Evolutionary conservation across 1,140 invertebrate species (phyloP), one percentile per base, ranked within the genome.

Genomic region (Drosophila tristis): DNA sequence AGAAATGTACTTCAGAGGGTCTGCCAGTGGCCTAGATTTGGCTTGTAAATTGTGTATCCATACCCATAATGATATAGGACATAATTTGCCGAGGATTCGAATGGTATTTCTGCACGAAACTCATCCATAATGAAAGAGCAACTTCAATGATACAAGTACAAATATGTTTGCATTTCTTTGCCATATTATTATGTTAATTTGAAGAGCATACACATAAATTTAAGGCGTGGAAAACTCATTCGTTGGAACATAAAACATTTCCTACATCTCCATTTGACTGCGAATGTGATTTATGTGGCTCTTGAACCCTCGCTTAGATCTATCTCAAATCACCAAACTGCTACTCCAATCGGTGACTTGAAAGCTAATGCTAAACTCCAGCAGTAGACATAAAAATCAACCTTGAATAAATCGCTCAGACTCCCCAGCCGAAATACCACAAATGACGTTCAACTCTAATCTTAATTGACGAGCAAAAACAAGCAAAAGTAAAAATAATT

Each of bases 341-440:
- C 43, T 31, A 8, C 57, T n/a, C 31, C 23, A 15, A 44, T 39
- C 59, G 59, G 59, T 31, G 35, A 54, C 59, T 62, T 62, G n/a
- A 42, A 44, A 62, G 59, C 11, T 20, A n/a, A 35, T 35, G 31
- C 63, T 31, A 68, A 66, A 55, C 35, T 13, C 25, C 26, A 57
- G 49, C 8, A 50, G 53, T 48, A 26, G 44, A 26, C 56, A 42
- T 29, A 48, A 58, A 72, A 60, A 72, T 45, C 67, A 75, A 72
- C 80, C 80, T 82, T 82, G 80, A 64, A 62, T 54, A 70, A 44
- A 58, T 35, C 42, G 58, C 68, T 47, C 47, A 72, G 78, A 45
- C 45, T 45, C 45, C 31, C 13, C 50, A 31, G 31, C 29, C 44
- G 20, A 57, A 70, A 60, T 49, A 62, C 50, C 61, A 66, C 61